Evolutionary conservation across 2,797 vertebrate species (phyloP), one percentile per base, ranked within the genome.

Genomic region (Melanotaenia trifasciata): DNA sequence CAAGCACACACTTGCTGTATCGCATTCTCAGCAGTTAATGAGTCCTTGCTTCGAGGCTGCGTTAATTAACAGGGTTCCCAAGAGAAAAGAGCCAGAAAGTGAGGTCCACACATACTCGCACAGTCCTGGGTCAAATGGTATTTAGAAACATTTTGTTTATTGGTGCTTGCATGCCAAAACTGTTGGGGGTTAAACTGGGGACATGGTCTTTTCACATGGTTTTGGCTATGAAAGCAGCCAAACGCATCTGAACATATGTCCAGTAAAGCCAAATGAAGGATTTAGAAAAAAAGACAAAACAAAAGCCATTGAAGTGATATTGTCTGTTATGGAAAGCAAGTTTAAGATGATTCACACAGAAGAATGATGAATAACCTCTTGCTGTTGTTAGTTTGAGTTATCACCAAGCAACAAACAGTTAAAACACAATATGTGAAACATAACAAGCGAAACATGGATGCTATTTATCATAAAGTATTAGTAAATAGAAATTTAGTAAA

Each of bases 1-100:
- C 7, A 60, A 13, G 22, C 35, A 14, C 43, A 47, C 43, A 51
- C 62, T 20, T 18, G 53, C 54, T 38, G 53, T 64, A 79, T 81
- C 33, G 58, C 69, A 66, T 80, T 76, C 66, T 74, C 50, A 47
- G 45, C 24, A 43, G 64, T 62, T 89, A 87, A 89, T 89, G 79
- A 89, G 79, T 43, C 26, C 74, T 65, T 70, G 67, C 58, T 75
- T 72, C 32, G 73, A 66, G 60, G 77, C 38, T 67, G 40, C 58
- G 74, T 78, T 90, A 85, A 90, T 90, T 86, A 84, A 76, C 54
- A 9, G 20, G 20, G 66, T 88, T 89, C 87, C 85, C 78, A 80
- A 45, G 89, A 85, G 79, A 79, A 58, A 58, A 64, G 20, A 47
- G 64, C 59, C 73, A 79, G 64, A 78, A 66, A 80, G 64, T 75